These are phyloP conservation scores for Epirrhoe alternata DNA, from an alignment of 2,888 invertebrate genomes.

Conservation along the genomic window DNA sequence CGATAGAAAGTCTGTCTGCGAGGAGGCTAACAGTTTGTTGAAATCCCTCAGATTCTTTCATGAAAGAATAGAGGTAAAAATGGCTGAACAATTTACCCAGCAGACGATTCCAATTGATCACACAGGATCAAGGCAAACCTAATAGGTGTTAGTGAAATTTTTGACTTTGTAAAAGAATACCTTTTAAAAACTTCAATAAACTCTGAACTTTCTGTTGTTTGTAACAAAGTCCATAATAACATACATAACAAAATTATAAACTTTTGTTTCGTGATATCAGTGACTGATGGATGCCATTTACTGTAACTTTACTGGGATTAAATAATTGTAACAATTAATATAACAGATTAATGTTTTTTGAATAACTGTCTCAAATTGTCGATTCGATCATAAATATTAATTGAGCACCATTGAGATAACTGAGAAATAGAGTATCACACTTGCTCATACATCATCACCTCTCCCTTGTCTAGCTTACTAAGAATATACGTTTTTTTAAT, in stretches of 20 bases:
- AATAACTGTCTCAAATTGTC: not conserved
- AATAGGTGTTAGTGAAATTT: too few species aligned
- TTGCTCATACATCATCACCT: too few species aligned
- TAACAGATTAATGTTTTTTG: not conserved
- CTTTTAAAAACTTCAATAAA: not conserved
- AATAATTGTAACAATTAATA: conserved; percentile 9
- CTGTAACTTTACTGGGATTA: conserved; percentile 8
- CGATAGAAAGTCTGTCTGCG: too few species aligned
- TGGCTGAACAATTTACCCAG: too few species aligned
- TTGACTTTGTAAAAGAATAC: too few species aligned
- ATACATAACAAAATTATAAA: conserved; percentile 23
- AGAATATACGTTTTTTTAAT: too few species aligned
- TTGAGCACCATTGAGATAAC: not conserved
- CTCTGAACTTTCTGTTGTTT: conserved; percentile 11
- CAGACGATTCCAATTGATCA: too few species aligned
- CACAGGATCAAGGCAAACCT: too few species aligned
- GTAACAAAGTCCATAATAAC: conserved; percentile 25
- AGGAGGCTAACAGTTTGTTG: too few species aligned
- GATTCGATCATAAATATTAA: not conserved
- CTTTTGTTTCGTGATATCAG: conserved; percentile 14
- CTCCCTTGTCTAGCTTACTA: too few species aligned
- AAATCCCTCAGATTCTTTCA: too few species aligned
- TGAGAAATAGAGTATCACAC: not conserved
- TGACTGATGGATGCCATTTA: conserved; percentile 26
- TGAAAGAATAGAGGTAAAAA: too few species aligned